A percentile compares a stretch with the other conserved stretches of the same genome.
Evolutionary conservation across 2,797 vertebrate genomes (phyloP).

Genomic region (Euphonia xanthogaster): DNA sequence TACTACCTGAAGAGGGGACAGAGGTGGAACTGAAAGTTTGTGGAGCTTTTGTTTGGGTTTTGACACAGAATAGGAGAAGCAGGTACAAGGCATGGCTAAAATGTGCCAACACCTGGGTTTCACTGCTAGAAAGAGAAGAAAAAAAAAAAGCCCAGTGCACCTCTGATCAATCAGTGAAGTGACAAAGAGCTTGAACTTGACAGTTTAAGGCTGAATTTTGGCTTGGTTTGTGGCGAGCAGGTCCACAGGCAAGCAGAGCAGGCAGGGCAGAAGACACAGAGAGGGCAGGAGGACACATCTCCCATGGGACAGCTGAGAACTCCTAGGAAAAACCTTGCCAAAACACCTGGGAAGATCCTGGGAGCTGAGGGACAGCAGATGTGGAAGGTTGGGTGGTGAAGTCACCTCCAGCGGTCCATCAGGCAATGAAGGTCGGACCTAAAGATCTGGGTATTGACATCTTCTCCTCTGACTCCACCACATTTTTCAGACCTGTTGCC

Average conservation of each 20-base stretch:
- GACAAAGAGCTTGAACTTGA: not conserved
- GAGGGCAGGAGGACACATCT: not conserved
- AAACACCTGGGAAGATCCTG: not conserved
- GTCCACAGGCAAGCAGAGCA: not conserved
- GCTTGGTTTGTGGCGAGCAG: not conserved
- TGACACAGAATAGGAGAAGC: not conserved
- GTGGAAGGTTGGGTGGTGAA: not conserved
- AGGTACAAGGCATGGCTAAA: not conserved
- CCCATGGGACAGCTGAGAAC: not conserved
- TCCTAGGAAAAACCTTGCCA: not conserved
- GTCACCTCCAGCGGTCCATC: not conserved
- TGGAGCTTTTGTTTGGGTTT: not conserved
- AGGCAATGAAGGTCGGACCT: not conserved
- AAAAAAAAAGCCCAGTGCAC: not conserved
- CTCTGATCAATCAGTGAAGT: not conserved
- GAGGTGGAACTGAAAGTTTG: not conserved
- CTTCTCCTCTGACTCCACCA: not conserved
- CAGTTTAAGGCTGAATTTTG: not conserved
- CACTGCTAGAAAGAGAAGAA: not conserved
- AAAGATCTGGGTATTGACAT: not conserved
- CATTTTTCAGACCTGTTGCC: not conserved
- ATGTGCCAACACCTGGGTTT: not conserved
- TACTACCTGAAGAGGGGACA: not conserved
- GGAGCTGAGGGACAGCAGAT: not conserved
- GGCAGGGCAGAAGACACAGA: not conserved